Evolutionary conservation across 2,888 invertebrate species (phyloP), one percentile per base, ranked within the genome.

Genomic region (Zelleria hepariella): DNA sequence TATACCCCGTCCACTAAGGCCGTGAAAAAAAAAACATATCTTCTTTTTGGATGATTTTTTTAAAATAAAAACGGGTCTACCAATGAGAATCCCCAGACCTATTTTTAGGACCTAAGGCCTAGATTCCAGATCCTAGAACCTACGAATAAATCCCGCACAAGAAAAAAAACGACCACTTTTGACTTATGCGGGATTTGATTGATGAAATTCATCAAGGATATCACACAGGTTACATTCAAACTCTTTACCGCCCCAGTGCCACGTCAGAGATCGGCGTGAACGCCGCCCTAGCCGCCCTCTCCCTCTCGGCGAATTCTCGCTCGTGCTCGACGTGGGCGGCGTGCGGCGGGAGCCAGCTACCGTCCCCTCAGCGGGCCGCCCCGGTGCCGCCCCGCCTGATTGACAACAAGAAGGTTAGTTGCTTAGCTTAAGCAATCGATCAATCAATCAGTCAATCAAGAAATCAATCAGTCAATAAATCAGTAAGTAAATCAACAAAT

Each of bases 321-420:
- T 92, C 91, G 8, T 25, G 25, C 48, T 48, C 47, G 10, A 48
- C 48, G 21, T 55, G 55, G 32, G 8, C 60, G 66, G 4, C 93
- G 65, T 95, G 95, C 2, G 96, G 96, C 0, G 94, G 94, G 0
- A 95, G 95, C 0, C 95, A 95, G 75, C 78, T 96, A 65, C 96
- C 96, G 1, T 95, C 95, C 1, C 95, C 95, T 0, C 95, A 95
- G 73, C 71, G 82, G 51, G 82, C 55, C 79, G 79, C 0, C 80
- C 83, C 80, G 88, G 93, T 54, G 84, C 92, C 64, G 90, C 92
- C 94, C 63, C 90, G 94, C 51, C 92, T 94, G 32, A 89, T 91
- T 62, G 95, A 95, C 52, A 96, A 96, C 71, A 95, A 95, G 72
- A 95, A 95, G 90, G 94, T 93, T 10, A 52, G 21, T 21, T 68